These are phyloP conservation scores for Cydia strobilella DNA, from an alignment of 1,140 invertebrate genomes.

Conservation along the genomic window DNA sequence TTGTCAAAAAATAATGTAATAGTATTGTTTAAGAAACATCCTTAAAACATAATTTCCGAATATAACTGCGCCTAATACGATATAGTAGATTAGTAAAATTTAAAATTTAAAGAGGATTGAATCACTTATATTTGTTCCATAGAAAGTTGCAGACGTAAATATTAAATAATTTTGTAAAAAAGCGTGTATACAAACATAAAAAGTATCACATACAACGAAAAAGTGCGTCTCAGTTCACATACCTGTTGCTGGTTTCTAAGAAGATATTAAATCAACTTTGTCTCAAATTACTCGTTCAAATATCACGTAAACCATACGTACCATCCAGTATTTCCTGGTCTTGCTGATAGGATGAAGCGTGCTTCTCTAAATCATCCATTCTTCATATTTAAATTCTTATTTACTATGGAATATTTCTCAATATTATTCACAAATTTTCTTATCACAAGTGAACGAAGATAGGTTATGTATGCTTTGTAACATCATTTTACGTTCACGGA, in stretches of 20 bases:
- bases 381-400: constrained; percentile 70
- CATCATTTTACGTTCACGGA: neutral
- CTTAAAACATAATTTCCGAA: no score
- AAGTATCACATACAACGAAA: constrained; percentile 28
- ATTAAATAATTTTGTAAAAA: neutral
- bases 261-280: constrained; percentile 45
- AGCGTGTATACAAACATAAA: neutral
- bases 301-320: constrained; percentile 42
- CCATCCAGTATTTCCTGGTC: constrained; percentile 75
- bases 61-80: no score
- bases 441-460: constrained; percentile 38
- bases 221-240: constrained; percentile 61
- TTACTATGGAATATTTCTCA: constrained; percentile 42
- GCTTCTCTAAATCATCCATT: constrained; percentile 75
- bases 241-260: constrained; percentile 69
- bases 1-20: no score
- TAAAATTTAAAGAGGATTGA: neutral
- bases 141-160: neutral
- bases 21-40: no score
- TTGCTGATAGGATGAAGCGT: constrained; percentile 68
- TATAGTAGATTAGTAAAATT: no score
- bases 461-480: constrained; percentile 46
- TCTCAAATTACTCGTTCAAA: constrained; percentile 57
- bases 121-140: neutral
- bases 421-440: constrained; percentile 46